Percentiles rank a stretch among this genome's conserved stretches.
These are phyloP conservation scores for Myoxocephalus aenaeus DNA, from an alignment of 2,797 vertebrate genomes.

Conservation along the genomic window DNA sequence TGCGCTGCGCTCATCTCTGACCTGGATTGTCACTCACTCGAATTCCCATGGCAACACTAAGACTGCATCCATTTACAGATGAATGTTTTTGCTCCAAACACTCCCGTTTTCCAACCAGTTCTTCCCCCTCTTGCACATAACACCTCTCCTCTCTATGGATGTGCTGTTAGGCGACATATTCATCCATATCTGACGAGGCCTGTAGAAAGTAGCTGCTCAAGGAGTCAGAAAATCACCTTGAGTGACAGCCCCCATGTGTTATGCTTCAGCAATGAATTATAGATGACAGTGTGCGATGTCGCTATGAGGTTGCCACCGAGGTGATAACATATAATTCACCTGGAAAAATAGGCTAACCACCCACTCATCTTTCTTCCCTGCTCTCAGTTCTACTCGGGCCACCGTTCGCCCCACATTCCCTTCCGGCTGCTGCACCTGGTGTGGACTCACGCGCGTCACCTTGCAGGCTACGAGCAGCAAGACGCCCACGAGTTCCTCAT, in stretches of 20 bases:
- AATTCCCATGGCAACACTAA: constrained; percentile 53
- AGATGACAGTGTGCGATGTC: constrained; percentile 13
- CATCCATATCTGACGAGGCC: constrained; percentile 24
- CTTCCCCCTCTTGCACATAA: constrained; percentile 11
- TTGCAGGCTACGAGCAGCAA: constrained; percentile 99
- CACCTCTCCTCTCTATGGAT: constrained; percentile 21
- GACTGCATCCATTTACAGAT: constrained; percentile 33
- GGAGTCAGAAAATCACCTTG: constrained; percentile 20
- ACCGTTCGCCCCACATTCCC: constrained; percentile 98
- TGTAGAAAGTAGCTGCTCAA: constrained; percentile 9
- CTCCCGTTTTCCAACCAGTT: constrained; percentile 1
- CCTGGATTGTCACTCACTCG: constrained; percentile 54
- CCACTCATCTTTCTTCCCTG: constrained; percentile 53
- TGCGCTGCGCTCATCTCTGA: constrained; percentile 26
- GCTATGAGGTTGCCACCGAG: not conserved
- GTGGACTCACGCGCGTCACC: constrained; percentile 98
- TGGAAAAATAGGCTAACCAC: constrained; percentile 53
- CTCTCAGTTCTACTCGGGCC: constrained; percentile 96
- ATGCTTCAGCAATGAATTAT: constrained; percentile 31
- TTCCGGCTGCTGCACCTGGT: constrained; percentile 99
- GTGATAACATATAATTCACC: constrained; percentile 21
- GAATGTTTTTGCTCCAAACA: constrained; percentile 29
- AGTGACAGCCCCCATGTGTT: constrained; percentile 21
- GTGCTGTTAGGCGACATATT: constrained; percentile 16
- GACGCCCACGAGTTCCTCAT: constrained; percentile 99